Percentiles rank a stretch among this genome's conserved stretches.
These are phyloP conservation scores for Microchrysa polita DNA, from an alignment of 2,888 invertebrate species.

Conservation along the genomic window DNA sequence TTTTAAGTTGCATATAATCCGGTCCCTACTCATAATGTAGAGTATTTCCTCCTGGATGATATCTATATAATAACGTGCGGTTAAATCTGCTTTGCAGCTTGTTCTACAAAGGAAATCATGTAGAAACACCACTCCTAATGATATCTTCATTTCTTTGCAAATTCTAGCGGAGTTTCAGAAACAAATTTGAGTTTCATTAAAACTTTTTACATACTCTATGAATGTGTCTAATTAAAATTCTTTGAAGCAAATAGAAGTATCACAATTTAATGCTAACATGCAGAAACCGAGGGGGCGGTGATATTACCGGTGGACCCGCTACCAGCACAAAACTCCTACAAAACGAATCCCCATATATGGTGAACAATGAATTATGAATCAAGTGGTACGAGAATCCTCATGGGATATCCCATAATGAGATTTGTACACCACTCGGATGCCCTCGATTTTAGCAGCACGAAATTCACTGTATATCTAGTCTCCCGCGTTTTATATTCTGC, in stretches of 20 bases:
- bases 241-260: conserved; percentile 10
- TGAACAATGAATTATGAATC: conserved; percentile 30
- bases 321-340: background rate
- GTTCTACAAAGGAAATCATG: no score
- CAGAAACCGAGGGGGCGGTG: background rate
- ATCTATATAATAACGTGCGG: no score
- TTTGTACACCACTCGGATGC: conserved; percentile 34
- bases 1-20: no score
- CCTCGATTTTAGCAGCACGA: background rate
- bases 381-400: conserved; percentile 17
- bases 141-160: no score
- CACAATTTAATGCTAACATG: background rate
- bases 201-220: background rate
- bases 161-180: no score
- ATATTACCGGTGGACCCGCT: background rate
- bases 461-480: background rate
- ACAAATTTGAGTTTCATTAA: conserved; percentile 22
- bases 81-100: no score
- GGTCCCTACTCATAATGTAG: no score
- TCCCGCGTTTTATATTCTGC: background rate
- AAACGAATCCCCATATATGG: background rate
- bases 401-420: conserved; percentile 42
- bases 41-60: no score
- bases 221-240: conserved; percentile 28
- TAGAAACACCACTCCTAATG: no score